These are phyloP conservation scores for Astyanax mexicanus DNA, from an alignment of 2,797 vertebrate genomes.

Conservation along the genomic window DNA sequence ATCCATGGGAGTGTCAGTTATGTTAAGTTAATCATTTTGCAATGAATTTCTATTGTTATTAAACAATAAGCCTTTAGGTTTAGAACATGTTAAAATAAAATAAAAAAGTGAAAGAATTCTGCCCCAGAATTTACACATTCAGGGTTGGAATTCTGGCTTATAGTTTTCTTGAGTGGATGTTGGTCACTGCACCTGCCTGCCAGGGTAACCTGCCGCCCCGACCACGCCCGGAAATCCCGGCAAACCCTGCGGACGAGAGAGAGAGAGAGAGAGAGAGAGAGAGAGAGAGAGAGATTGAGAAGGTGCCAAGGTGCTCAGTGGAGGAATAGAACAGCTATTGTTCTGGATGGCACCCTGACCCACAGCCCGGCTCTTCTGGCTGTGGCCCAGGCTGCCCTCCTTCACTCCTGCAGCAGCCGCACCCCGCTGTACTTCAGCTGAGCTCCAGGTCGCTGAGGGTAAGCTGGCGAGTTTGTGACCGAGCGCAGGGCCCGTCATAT, in stretches of 20 bases:
- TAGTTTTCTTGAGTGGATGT: constrained; percentile 65
- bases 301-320: constrained; percentile 57
- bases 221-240: constrained; percentile 84
- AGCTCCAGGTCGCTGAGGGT: constrained; percentile 23
- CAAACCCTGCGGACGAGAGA: constrained; percentile 83
- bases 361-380: constrained; percentile 30
- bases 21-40: too few relatives aligned
- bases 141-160: constrained; percentile 45
- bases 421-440: neutral
- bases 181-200: constrained; percentile 99
- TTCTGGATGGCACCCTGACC: constrained; percentile 60
- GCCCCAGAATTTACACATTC: neutral
- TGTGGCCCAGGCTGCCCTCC: constrained; percentile 36
- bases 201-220: constrained; percentile 95
- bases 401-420: neutral
- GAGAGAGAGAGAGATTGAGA: constrained; percentile 68
- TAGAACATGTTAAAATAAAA: neutral
- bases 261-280: constrained; percentile 63
- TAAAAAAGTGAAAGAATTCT: neutral
- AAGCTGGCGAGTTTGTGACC: constrained; percentile 32
- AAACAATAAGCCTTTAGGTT: too few relatives aligned
- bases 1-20: too few relatives aligned
- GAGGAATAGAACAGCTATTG: constrained; percentile 76
- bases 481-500: constrained; percentile 1
- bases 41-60: too few relatives aligned